Evolutionary conservation across 2,888 invertebrate genomes (phyloP), one percentile per base, ranked within the genome.

Genomic region (Thymelicus sylvestris): DNA sequence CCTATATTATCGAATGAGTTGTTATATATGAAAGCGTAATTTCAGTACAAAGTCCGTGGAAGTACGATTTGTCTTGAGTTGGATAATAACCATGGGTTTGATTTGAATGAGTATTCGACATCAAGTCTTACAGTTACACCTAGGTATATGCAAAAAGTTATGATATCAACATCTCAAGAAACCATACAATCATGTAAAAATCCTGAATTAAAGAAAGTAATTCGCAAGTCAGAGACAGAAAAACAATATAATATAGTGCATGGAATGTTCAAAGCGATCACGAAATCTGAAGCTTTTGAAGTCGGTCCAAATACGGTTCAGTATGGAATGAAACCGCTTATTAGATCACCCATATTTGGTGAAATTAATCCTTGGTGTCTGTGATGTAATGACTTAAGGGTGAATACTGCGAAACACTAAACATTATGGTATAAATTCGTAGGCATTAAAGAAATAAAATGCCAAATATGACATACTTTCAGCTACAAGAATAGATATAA

Each of bases 1-100:
- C 69, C 52, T 81, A 82, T 82, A 80, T 73, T 78, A 83, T 82
- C 79, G 70, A 73, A 75, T 77, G 78, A 81, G 75, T 78, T 81
- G 79, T 76, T 55, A 66, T 65, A 41, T 52, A 41, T 41, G n/a
- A 65, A 41, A 66, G 52, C 4, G 19, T 64, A 47, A 47, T 47
- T 47, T 62, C 13, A 62, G 31, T 50, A 50, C 47, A 10, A 48
- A 55, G 3, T 24, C 6, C 31, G 13, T 19, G 13, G 10, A 6
- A 12, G 19, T 57, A 57, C 12, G 13, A 57, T 57, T 57, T 57
- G 31, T 57, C 13, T 8, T 13, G 6, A n/a, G 19, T 52, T 52
- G 8, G 8, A 44, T 44, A 44, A 1, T 44, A 44, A 31, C 31
- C 31, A 31, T 31, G 31, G 31, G 31, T 31, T 31, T 31, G 41